A percentile compares a stretch with the other conserved stretches of the same genome.
Conservation (phyloP, 2,113 vertebrate genomes). For the Pygoscelis adeliae region DNA sequence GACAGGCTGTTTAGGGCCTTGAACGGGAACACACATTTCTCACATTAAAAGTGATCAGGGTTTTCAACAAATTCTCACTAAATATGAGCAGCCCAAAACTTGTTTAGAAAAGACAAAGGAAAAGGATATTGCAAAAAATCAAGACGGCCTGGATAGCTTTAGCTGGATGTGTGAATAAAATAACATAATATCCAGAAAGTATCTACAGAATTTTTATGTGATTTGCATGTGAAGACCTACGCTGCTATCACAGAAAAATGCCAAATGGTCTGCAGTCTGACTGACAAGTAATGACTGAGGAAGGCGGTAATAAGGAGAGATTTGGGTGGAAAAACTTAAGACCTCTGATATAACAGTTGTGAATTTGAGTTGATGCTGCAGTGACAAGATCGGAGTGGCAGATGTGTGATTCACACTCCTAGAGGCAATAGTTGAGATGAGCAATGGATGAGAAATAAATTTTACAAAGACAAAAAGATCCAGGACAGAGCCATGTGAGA, state of each 20-base stretch:
- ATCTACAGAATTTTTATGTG: neutral
- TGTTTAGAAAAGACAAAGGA: neutral
- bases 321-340: neutral
- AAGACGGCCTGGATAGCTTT: neutral
- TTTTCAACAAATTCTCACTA: neutral
- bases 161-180: neutral
- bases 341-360: neutral
- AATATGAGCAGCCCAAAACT: neutral
- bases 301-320: neutral
- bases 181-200: neutral
- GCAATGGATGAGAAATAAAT: neutral
- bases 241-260: neutral
- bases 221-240: neutral
- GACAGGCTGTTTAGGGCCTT: neutral
- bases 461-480: neutral
- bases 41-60: neutral
- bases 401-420: neutral
- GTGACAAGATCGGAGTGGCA: neutral
- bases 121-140: neutral
- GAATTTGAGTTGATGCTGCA: neutral
- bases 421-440: neutral
- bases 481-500: neutral
- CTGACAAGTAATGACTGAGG: neutral
- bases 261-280: neutral
- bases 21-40: neutral